Base-by-base conservation (phyloP, 2,113 vertebrate species). In the Elgaria multicarinata region DNA sequence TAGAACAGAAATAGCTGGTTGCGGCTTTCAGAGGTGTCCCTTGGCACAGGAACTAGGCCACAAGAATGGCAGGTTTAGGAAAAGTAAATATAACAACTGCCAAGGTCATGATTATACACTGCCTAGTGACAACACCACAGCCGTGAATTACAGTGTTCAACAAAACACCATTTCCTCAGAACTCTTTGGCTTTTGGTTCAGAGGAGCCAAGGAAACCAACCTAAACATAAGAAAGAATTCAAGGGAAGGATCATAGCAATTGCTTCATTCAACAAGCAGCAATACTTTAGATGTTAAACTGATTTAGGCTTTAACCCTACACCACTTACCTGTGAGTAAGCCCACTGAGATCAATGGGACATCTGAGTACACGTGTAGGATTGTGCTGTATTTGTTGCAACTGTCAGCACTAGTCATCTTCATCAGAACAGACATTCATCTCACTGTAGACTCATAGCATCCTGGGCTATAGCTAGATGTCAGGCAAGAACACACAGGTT, bases 101-200 rank as follows among this genome's bases (percentile, higher is more conserved):
- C 33, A 62, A 86, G 67, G 84, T 81, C 53, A 75, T 72, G 50
- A 81, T 75, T 90, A 81, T 39, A 81, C 42, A 36, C 9, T 31
- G 42, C 67, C 14, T 16, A 24, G 67, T 64, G 53, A 86, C 69
- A 90, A 36, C 42, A 20, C 83, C 53, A 81, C 83, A 81, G 67
- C 42, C 74, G 67, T 75, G 67, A 82, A 74, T 86, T 86, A 75
- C 39, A 86, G 53, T 66, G 67, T 81, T 86, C 78, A 75, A 46
- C 39, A 62, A 90, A 67, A 80, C 42, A 39, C 42, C 4, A 36
- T 80, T 81, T 72, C 55, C 26, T 39, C 28, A 55, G n/a, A 69
- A 42, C 22, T 4, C 36, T 44, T 46, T 55, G 66, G 36, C 53
- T 62, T 80, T 69, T 9, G 36, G 50, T 42, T 90, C 33, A 76